Conservation (phyloP, 2,797 vertebrate species). For the Carduelis carduelis region DNA sequence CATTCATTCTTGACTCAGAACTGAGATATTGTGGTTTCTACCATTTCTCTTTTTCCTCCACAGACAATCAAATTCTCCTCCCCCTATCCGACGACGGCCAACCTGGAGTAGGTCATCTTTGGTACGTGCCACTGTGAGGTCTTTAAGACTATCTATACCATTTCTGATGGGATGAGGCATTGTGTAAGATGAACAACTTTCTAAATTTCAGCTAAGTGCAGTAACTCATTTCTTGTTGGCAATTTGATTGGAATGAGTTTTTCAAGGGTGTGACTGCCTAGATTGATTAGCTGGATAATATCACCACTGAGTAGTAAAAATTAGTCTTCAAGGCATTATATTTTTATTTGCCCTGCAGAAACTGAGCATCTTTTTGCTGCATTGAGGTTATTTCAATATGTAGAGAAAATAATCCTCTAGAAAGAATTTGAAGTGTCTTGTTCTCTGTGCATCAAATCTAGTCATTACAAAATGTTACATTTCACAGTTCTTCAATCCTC, state of each 20-base stretch:
- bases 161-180: not conserved
- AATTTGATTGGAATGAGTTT: not conserved
- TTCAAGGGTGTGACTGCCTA: not conserved
- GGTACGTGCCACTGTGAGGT: conserved; percentile 67
- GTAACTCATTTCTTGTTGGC: not conserved
- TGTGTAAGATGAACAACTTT: not conserved
- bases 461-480: not conserved
- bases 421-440: not conserved
- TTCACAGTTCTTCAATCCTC: not conserved
- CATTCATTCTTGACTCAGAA: not conserved
- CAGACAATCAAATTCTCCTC: conserved; percentile 91
- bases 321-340: not conserved
- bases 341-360: not conserved
- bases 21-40: not conserved
- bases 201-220: not conserved
- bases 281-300: not conserved
- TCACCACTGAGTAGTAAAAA: not conserved
- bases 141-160: not conserved
- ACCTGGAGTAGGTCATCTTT: conserved; percentile 90
- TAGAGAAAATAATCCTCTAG: not conserved
- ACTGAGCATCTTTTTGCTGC: not conserved
- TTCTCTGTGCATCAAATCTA: not conserved
- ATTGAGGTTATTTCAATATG: not conserved
- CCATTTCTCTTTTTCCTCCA: not conserved
- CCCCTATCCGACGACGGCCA: conserved; percentile 87